phyloP scores from a whole-genome alignment of 1,140 invertebrate genomes.

The Danaus plexippus region DNA sequence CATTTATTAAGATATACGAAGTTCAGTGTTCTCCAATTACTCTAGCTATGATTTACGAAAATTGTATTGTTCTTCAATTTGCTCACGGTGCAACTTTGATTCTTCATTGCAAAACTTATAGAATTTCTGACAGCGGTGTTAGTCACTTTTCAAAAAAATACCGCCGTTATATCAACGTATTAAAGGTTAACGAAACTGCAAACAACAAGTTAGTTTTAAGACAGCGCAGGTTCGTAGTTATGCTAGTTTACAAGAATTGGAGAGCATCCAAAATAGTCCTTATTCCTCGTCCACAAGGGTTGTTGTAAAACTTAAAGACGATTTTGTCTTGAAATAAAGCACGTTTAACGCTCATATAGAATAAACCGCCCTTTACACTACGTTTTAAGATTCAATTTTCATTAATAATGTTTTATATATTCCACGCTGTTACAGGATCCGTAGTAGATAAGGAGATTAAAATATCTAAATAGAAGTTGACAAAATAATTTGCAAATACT shows the following conservation, averaged over 20 bases:
- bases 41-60: conserved; percentile 16
- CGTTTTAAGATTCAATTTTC: no score
- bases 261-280: conserved; percentile 15
- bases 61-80: conserved; percentile 16
- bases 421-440: no score
- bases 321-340: conserved; percentile 19
- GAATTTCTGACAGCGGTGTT: conserved; percentile 4
- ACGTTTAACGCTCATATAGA: no score
- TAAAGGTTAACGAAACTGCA: neutral
- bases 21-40: conserved; percentile 9
- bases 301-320: conserved; percentile 10
- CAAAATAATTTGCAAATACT: no score
- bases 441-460: no score
- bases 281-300: conserved; percentile 17
- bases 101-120: conserved; percentile 18
- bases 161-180: conserved; percentile 2
- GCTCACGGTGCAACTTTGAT: conserved; percentile 17
- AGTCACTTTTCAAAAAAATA: neutral
- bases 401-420: no score
- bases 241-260: conserved; percentile 12
- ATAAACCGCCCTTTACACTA: no score
- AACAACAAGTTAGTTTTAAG: conserved; percentile 9
- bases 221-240: conserved; percentile 13
- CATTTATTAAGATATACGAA: neutral
- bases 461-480: no score